Evolutionary conservation across 2,797 vertebrate species (phyloP).

Genomic region (Microhierax caerulescens): DNA sequence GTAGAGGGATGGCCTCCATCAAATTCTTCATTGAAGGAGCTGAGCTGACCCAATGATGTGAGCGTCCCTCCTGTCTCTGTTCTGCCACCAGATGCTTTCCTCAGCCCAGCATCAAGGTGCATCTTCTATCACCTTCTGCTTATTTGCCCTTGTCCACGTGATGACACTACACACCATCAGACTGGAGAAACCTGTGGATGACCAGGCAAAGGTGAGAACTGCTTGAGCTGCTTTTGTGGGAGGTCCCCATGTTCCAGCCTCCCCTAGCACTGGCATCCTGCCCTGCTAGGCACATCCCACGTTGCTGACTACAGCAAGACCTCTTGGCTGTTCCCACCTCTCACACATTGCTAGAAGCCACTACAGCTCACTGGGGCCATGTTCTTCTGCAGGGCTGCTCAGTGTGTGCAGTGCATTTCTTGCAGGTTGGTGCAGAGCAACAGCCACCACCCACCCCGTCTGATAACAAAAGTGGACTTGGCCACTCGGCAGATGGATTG

Average conservation of each 20-base stretch:
- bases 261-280: background rate
- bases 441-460: background rate
- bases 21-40: background rate
- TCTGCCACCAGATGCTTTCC: background rate
- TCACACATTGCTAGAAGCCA: no score
- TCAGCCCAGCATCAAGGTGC: background rate
- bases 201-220: background rate
- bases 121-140: background rate
- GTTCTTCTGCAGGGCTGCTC: background rate
- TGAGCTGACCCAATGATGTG: no score
- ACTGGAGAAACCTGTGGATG: background rate
- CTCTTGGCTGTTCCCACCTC: background rate
- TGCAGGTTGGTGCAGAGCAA: background rate
- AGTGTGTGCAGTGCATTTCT: background rate
- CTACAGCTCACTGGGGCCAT: no score
- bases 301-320: background rate
- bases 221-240: background rate
- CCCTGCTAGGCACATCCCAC: rapidly evolving
- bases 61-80: no score
- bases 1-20: background rate
- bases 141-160: background rate
- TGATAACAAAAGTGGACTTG: background rate
- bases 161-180: background rate
- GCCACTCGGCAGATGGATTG: background rate
- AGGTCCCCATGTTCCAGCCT: background rate